Conservation (phyloP, 2,888 invertebrate genomes). For the Drosophila atripex region DNA sequence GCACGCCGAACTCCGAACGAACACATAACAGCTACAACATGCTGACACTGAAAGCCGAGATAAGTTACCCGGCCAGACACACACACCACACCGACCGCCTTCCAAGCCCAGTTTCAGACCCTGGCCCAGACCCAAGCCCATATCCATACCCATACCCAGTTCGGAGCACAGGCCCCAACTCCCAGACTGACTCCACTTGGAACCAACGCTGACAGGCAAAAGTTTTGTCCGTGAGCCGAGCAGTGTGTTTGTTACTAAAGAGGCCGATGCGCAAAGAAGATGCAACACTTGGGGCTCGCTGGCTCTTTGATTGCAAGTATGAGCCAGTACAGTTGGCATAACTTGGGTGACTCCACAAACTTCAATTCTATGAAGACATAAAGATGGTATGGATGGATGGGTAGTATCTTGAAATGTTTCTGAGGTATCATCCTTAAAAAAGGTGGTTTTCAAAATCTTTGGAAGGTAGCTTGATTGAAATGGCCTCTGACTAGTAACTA, state of each 20-base stretch:
- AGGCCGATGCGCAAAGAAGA: conserved; percentile 57
- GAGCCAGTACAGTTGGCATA: conserved; percentile 6
- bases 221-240: conserved; percentile 34
- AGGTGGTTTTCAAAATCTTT: too few species aligned
- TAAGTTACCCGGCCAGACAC: conserved; percentile 54
- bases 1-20: conserved; percentile 68
- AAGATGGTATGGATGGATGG: too few species aligned
- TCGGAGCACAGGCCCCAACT: conserved; percentile 7
- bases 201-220: conserved; percentile 55
- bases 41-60: conserved; percentile 67
- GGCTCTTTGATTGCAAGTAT: conserved; percentile 57
- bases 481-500: too few species aligned
- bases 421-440: too few species aligned
- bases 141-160: conserved; percentile 3
- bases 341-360: background rate
- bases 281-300: conserved; percentile 65
- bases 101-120: conserved; percentile 34
- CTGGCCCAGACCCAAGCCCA: conserved; percentile 19
- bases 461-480: too few species aligned
- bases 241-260: conserved; percentile 25
- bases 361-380: background rate
- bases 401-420: too few species aligned
- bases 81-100: conserved; percentile 14
- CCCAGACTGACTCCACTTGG: conserved; percentile 39
- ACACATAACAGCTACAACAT: conserved; percentile 36